phyloP scores from a whole-genome alignment of 2,113 vertebrate genomes.

The Scalopus aquaticus region DNA sequence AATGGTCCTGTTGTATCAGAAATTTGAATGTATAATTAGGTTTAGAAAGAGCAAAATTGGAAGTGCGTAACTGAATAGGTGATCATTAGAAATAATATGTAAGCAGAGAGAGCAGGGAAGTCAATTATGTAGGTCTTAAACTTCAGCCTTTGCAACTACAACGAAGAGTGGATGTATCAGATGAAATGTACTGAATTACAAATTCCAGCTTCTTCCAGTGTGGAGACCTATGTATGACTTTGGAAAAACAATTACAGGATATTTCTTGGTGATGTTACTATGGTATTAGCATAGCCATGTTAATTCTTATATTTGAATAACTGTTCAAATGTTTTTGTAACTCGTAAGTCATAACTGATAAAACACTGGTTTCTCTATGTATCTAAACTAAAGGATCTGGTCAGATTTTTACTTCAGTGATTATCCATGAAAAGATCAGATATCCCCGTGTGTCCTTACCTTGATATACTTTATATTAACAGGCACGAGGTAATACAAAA shows the following conservation, averaged over 20 bases:
- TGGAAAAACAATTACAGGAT: neutral
- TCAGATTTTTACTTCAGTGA: conserved; percentile 1
- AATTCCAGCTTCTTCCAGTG: neutral
- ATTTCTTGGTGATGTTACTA: conserved; percentile 8
- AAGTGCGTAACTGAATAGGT: neutral
- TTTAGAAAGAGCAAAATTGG: conserved; percentile 22
- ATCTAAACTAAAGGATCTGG: conserved; percentile 7
- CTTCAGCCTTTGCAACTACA: neutral
- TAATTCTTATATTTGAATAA: conserved; percentile 20
- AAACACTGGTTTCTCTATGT: neutral
- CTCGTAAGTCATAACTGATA: neutral
- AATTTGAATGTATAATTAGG: neutral
- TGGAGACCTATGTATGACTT: neutral
- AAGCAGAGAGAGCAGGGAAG: neutral
- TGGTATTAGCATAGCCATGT: neutral
- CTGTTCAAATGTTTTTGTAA: neutral
- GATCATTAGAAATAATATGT: neutral
- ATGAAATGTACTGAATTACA: neutral
- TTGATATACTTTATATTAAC: neutral
- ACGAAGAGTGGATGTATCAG: neutral
- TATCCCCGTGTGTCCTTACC: neutral
- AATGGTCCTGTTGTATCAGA: neutral
- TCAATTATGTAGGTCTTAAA: neutral
- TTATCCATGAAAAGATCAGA: conserved; percentile 8
- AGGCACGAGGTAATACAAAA: neutral